A percentile compares a stretch with the other conserved stretches of the same genome.
These are phyloP conservation scores for Harlomillsia oculata DNA, from an alignment of 1,140 invertebrate species.

Conservation along the genomic window DNA sequence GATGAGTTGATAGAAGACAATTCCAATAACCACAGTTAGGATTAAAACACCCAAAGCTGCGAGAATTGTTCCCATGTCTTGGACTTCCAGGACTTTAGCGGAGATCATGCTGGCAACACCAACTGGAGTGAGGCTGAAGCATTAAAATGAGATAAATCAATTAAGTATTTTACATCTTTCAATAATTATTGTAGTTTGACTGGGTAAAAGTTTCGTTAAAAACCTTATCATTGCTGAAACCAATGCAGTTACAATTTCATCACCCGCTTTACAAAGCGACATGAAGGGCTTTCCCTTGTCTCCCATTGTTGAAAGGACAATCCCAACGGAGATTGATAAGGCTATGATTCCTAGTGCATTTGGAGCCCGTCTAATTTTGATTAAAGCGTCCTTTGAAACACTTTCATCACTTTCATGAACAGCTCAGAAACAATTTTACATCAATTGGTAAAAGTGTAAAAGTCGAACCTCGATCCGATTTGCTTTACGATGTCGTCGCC, in stretches of 20 bases:
- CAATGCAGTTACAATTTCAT: constrained; percentile 75
- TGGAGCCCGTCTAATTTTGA: constrained; percentile 48
- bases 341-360: constrained; percentile 80
- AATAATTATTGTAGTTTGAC: background rate
- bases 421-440: too few relatives aligned
- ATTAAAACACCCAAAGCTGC: constrained; percentile 60
- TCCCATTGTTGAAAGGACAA: constrained; percentile 68
- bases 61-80: constrained; percentile 66
- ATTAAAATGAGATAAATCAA: constrained; percentile 36
- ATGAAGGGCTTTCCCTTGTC: constrained; percentile 44
- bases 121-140: constrained; percentile 21
- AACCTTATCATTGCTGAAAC: constrained; percentile 81
- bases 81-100: constrained; percentile 74
- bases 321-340: constrained; percentile 76
- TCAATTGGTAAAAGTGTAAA: too few relatives aligned
- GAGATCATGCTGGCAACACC: constrained; percentile 66
- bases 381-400: too few relatives aligned
- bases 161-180: background rate
- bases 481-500: too few relatives aligned
- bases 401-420: too few relatives aligned
- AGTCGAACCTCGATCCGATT: too few relatives aligned
- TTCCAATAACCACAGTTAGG: constrained; percentile 69
- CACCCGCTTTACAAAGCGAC: constrained; percentile 59
- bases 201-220: constrained; percentile 38
- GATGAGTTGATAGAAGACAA: constrained; percentile 77